Evolutionary conservation across 2,797 vertebrate species (phyloP).

Genomic region (Intellagama lesueurii): DNA sequence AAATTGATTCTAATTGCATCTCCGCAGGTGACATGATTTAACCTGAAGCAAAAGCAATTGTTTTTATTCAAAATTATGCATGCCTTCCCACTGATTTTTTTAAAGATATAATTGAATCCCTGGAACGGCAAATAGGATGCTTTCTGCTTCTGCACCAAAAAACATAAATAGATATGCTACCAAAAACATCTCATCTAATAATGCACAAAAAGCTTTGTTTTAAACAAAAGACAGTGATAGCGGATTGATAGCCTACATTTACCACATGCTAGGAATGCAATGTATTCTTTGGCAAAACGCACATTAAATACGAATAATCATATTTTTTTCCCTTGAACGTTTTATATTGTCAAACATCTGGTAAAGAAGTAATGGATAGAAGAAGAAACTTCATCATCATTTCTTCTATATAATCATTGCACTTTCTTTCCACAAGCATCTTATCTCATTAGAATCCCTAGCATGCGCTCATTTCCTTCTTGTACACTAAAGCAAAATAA

Average conservation of each 20-base stretch:
- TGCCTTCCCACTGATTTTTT: constrained; percentile 35
- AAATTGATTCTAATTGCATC: constrained; percentile 73
- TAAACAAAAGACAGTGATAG: constrained; percentile 37
- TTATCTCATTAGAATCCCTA: constrained; percentile 57
- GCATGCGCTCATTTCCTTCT: constrained; percentile 39
- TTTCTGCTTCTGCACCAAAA: neutral
- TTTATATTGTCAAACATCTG: constrained; percentile 48
- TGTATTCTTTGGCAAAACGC: constrained; percentile 47
- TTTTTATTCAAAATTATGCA: constrained; percentile 64
- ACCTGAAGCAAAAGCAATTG: constrained; percentile 62
- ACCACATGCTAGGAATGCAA: constrained; percentile 51
- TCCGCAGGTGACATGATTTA: constrained; percentile 71
- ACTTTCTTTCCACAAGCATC: constrained; percentile 35
- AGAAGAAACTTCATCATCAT: constrained; percentile 15
- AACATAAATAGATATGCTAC: neutral
- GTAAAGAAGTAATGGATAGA: constrained; percentile 30
- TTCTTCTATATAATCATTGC: constrained; percentile 8
- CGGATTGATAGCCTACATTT: constrained; percentile 50
- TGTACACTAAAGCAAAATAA: constrained; percentile 58
- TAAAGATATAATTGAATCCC: constrained; percentile 45
- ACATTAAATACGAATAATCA: constrained; percentile 48
- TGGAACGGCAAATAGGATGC: neutral
- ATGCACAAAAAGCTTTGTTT: constrained; percentile 27
- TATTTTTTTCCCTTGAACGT: constrained; percentile 38
- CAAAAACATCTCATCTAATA: constrained; percentile 30